Evolutionary conservation across 1,140 invertebrate genomes (phyloP).

Genomic region (Drosophila carrolli): DNA sequence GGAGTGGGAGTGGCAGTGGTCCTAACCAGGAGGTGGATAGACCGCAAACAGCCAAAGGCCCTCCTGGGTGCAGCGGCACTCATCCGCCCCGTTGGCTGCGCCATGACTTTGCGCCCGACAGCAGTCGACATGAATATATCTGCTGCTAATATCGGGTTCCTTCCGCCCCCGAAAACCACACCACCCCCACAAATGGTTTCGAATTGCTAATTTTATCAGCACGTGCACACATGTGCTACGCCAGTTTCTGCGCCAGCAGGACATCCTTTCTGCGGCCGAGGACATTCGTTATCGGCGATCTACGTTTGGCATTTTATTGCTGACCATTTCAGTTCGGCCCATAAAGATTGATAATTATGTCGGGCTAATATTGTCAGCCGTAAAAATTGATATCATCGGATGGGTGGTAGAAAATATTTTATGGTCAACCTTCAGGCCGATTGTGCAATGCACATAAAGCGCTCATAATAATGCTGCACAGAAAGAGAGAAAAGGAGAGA

Average conservation of each 20-base stretch:
- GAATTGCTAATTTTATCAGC: slow-evolving; percentile 81
- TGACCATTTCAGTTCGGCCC: slow-evolving; percentile 53
- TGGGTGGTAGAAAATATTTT: slow-evolving; percentile 37
- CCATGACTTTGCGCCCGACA: slow-evolving; percentile 47
- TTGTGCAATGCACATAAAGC: slow-evolving; percentile 58
- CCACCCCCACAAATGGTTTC: slow-evolving; percentile 61
- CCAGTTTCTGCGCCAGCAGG: slow-evolving; percentile 32
- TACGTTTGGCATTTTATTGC: slow-evolving; percentile 63
- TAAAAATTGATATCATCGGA: slow-evolving; percentile 69
- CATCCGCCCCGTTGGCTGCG: slow-evolving; percentile 32
- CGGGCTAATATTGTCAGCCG: slow-evolving; percentile 71
- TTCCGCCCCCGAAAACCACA: slow-evolving; percentile 27
- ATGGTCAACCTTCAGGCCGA: slow-evolving; percentile 27
- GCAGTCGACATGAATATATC: slow-evolving; percentile 74
- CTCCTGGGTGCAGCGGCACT: slow-evolving; percentile 19
- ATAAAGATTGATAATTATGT: slow-evolving; percentile 81
- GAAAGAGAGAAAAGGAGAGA: neutral
- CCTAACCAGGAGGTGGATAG: slow-evolving; percentile 26
- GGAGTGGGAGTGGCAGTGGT: slow-evolving; percentile 5
- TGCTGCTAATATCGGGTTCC: slow-evolving; percentile 72
- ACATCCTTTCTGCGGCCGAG: slow-evolving; percentile 46
- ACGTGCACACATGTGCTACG: slow-evolving; percentile 50
- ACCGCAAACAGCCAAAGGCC: slow-evolving; percentile 49
- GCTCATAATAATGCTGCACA: slow-evolving; percentile 34
- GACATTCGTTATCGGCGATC: slow-evolving; percentile 43